Evolutionary conservation across 2,113 vertebrate species (phyloP), one percentile per base, ranked within the genome.

Genomic region (Verasper variegatus): DNA sequence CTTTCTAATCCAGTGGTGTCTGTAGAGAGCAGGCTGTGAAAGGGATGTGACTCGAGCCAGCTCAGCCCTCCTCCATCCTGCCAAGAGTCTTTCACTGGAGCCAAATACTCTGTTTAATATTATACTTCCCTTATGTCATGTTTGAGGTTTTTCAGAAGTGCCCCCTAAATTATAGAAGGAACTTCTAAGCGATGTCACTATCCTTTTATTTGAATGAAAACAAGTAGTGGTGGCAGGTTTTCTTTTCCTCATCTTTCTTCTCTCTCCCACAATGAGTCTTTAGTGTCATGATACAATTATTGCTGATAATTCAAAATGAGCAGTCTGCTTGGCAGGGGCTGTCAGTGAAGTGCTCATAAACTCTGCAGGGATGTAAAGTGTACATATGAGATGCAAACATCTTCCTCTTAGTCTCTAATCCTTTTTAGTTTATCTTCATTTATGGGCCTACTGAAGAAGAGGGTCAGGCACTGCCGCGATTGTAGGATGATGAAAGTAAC

Each of bases 311-410:
- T 79, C 35, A 70, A 76, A 68, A 74, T 67, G 69, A 78, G 69
- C 63, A 59, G 67, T 74, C 24, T 61, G 51, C 55, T 80, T 17
- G 24, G 35, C 64, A 58, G 68, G 20, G 66, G 56, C 56, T n/a
- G 65, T 49, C 74, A n/a, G 47, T 58, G 67, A 78, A 71, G 68
- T 69, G 74, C 74, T 72, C 82, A 71, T 86, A 76, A 85, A 78
- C 31, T 21, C 58, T 6, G 35, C 51, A 1, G 73, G 59, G 57
- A 84, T 49, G 63, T 45, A 68, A 18, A 66, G 56, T 70, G 64
- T 74, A 56, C 26, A 74, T 57, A 63, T 71, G 68, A 83, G 63
- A 86, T 72, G 76, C 81, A 79, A 86, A 84, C 74, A 75, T 83
- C 62, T 78, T 76, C 40, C 51, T 63, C 56, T 4, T 2, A 71